Evolutionary conservation across 2,888 invertebrate genomes (phyloP).

Genomic region (Xanthorhoe spadicearia): DNA sequence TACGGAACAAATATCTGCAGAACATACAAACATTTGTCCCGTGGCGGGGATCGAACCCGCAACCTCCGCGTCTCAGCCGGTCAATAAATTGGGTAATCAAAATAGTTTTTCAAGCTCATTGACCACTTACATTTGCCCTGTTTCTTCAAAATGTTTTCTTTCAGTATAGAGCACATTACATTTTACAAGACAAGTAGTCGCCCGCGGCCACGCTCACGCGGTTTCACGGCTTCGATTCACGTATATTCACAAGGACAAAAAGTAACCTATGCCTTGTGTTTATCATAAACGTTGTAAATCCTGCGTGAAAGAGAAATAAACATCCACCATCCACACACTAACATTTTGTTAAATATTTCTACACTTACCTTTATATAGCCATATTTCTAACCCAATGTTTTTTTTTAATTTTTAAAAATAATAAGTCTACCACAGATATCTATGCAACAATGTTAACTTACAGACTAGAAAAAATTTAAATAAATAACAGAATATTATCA

Average conservation of each 20-base stretch:
- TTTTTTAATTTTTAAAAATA: background rate
- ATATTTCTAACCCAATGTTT: constrained; percentile 14
- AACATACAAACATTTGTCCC: no score
- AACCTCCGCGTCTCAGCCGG: no score
- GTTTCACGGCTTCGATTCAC: no score
- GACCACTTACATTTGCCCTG: background rate
- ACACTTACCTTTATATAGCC: constrained; percentile 18
- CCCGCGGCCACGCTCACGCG: no score
- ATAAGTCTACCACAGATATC: constrained; percentile 12
- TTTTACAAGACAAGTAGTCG: background rate
- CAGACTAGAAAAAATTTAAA: constrained; percentile 23
- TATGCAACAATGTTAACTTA: constrained; percentile 27
- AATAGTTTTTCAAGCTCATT: no score
- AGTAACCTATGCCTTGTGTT: no score
- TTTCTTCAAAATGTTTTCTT: background rate
- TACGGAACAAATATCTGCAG: no score
- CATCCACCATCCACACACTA: background rate
- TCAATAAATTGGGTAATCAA: no score
- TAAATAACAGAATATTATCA: constrained; percentile 19
- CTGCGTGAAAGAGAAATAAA: no score
- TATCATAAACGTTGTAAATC: no score
- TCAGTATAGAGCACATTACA: background rate
- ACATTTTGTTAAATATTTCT: background rate
- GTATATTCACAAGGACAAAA: no score
- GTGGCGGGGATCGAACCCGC: no score